Evolutionary conservation across 2,888 invertebrate genomes (phyloP), one percentile per base, ranked within the genome.

Genomic region (Eupithecia tripunctaria): DNA sequence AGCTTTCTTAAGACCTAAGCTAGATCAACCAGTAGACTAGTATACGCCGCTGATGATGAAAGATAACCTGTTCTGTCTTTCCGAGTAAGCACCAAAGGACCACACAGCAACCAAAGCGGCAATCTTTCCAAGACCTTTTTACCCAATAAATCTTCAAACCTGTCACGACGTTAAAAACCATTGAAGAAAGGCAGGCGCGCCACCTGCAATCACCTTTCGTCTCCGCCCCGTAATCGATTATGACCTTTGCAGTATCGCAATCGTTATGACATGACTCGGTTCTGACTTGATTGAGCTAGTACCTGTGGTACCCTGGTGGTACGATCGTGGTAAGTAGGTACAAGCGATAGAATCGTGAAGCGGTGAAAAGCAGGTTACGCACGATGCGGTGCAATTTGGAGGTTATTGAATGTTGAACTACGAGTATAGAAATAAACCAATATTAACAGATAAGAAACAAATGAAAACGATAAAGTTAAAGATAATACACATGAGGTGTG

Each of bases 211-310:
- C 62, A 68, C 72, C 64, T 63, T 59, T 62, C 63, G 72, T 74
- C 67, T 75, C 75, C 74, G 73, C 76, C 75, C 77, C 70, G 69
- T 74, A 76, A 78, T 76, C 74, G 76, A 76, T 76, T 78, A 72
- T 78, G 78, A 78, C 78, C 79, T 80, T 80, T 79, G 25, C 38
- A 64, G 51, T 75, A 75, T 78, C 74, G 79, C 78, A 80, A 79
- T 79, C 51, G 73, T 79, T 78, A 77, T 79, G 77, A 73, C 77
- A 78, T 71, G 60, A 62, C 63, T 72, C 71, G 73, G 72, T 43
- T 29, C 56, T 69, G 38, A 62, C 59, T 72, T 70, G 73, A 73
- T 64, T 38, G 64, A 68, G 60, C 38, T 66, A 59, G 47, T 76
- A 75, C 77, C 69, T 74, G 73, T 67, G 29, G n/a, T 47, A 51